Evolutionary conservation across 2,888 invertebrate genomes (phyloP), one percentile per base, ranked within the genome.

Genomic region (Amphipoea lucens): DNA sequence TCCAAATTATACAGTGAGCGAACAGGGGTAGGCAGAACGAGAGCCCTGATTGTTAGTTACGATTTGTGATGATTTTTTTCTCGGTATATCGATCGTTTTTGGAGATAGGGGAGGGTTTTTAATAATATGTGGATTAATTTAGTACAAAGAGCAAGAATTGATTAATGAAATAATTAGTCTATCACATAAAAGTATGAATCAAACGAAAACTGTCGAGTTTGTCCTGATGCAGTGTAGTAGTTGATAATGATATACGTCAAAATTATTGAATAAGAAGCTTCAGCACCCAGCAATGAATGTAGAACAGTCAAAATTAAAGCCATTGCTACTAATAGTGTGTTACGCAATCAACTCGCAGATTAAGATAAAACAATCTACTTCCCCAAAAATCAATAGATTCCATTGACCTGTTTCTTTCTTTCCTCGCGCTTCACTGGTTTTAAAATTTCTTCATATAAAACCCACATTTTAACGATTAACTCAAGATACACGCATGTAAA

Each of bases 1-100:
- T 92, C 90, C 90, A 90, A 92, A 93, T 92, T 91, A 92, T 89
- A 91, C 90, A 86, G 86, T 87, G 80, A 79, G 75, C 74, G 83
- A 75, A 74, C 68, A 66, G 83, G 85, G 83, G 81, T 82, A 81
- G n/a, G 54, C 69, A 81, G 79, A 66, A 72, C 48, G 62, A 85
- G 88, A 40, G 45, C 48, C 42, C 65, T 74, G 86, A 85, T 85
- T 85, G 81, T 85, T 68, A 66, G 71, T 74, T 76, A 78, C 71
- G 65, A 74, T 62, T 78, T 69, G 57, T 72, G 65, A 23, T 45
- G 2, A 60, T 42, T 72, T 74, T 76, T 76, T 85, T 86, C 45
- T 68, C 4, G 14, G 17, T 66, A 9, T 76, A 88, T 85, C 74
- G 74, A 76, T 74, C 75, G 36, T 57, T 75, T 75, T 69, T 74